These are phyloP conservation scores for Echiichthys vipera DNA, from an alignment of 2,797 vertebrate species.

Conservation along the genomic window DNA sequence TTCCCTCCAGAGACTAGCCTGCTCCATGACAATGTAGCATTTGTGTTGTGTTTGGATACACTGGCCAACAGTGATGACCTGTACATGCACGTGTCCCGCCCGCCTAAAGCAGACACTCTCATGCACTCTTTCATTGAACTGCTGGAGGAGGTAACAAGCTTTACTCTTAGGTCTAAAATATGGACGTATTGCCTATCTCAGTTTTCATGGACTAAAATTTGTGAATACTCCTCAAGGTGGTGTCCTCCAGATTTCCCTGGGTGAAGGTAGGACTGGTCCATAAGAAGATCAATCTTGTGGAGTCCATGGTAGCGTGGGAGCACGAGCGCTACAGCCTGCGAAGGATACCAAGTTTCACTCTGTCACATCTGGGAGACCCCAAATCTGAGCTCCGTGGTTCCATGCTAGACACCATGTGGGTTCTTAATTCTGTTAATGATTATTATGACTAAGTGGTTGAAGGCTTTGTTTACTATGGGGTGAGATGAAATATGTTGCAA, in stretches of 20 bases:
- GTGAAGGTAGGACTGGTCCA: constrained; percentile 83
- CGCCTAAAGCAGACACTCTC: constrained; percentile 78
- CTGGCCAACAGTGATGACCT: constrained; percentile 83
- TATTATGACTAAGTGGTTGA: background rate
- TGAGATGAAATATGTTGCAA: background rate
- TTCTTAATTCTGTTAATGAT: background rate
- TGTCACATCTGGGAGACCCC: constrained; percentile 85
- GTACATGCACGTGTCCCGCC: constrained; percentile 85
- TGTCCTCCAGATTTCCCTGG: constrained; percentile 83
- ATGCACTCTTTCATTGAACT: constrained; percentile 80
- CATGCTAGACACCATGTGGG: constrained; percentile 84
- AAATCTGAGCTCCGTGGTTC: constrained; percentile 80
- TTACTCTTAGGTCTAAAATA: background rate
- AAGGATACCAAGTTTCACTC: constrained; percentile 84
- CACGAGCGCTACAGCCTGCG: constrained; percentile 86
- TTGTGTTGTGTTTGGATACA: constrained; percentile 87
- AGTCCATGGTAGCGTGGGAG: constrained; percentile 85
- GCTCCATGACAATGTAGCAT: constrained; percentile 86
- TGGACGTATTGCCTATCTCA: background rate
- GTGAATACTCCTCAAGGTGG: constrained; percentile 72
- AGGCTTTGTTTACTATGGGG: background rate
- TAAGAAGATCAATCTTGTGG: constrained; percentile 88
- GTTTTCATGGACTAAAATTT: background rate
- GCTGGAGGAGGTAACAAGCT: constrained; percentile 80
- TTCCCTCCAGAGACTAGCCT: constrained; percentile 83